These are phyloP conservation scores for Crioceris asparagi DNA, from an alignment of 2,888 invertebrate genomes.

Conservation along the genomic window DNA sequence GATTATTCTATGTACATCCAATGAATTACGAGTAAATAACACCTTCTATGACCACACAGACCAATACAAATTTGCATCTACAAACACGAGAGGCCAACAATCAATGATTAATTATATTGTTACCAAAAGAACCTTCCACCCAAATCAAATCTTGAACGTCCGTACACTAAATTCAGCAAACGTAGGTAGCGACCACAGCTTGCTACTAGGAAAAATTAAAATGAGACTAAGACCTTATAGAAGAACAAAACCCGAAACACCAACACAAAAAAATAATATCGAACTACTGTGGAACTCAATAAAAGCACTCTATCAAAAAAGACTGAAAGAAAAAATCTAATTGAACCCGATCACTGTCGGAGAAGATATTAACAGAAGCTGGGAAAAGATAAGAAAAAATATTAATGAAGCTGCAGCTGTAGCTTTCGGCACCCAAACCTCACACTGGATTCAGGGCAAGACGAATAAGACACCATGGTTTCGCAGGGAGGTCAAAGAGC, in stretches of 20 bases:
- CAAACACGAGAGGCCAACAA: background rate
- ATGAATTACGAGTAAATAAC: too few species aligned
- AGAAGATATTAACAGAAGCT: too few species aligned
- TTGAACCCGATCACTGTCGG: too few species aligned
- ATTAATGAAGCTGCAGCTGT: too few species aligned
- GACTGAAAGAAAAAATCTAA: background rate
- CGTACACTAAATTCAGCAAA: too few species aligned
- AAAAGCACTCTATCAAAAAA: background rate
- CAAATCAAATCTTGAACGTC: background rate
- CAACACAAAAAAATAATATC: background rate
- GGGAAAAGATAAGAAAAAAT: too few species aligned
- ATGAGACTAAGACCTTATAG: background rate
- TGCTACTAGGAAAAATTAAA: too few species aligned
- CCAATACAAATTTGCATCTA: background rate
- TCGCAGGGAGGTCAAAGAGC: background rate
- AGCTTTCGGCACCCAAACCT: too few species aligned
- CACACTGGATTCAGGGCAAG: background rate
- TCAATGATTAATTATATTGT: slow-evolving; percentile 1
- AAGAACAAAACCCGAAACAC: too few species aligned
- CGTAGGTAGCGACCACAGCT: too few species aligned
- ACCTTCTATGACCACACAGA: background rate
- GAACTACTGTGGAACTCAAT: background rate
- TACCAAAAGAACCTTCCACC: background rate
- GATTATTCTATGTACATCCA: background rate
- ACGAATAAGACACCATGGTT: background rate